Base-by-base conservation (phyloP, 2,888 invertebrate genomes). In the Anthophora plumipes region DNA sequence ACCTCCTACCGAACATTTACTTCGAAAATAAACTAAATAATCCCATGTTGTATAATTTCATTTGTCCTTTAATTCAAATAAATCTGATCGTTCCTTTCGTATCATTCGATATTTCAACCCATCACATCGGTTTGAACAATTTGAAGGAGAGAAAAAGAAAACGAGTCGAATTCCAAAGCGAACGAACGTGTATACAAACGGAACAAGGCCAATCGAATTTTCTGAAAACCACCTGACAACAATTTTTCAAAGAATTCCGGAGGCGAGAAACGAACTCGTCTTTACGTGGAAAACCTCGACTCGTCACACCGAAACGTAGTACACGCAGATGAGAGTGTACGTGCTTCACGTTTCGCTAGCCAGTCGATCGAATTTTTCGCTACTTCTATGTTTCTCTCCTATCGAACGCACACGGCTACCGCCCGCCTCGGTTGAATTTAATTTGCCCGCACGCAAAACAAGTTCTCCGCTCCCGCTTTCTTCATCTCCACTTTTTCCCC, bases 311-410 rank as follows among this genome's bases (percentile, higher is more conserved):
- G 60, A 31, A n/a, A 67, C 82, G 67, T 59, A 61, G 48, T 61
- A 1, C 66, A 71, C 80, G 75, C 64, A n/a, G 52, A 52, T 54
- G 50, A 37, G 57, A 63, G 46, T 31, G 61, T 79, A 80, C 80
- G 82, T 76, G 82, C 77, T 69, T 77, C 75, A 63, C 76, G 82
- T 77, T 82, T 76, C 82, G 82, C 68, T 68, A 46, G 80, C 61
- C 64, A 54, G 50, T 22, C 82, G 77, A 82, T 82, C 81, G 72
- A 82, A 80, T 82, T 80, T 66, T 22, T 55, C 71, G 77, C 77
- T 50, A 69, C 69, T 57, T 31, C 31, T 77, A 48, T 46, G 48
- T 17, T 59, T n/a, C n/a, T n/a, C 41, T 37, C 52, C 63, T 61
- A 48, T 63, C 77, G 67, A n/a, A 25, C 59, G 48, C 48, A 57